Evolutionary conservation across 1,140 invertebrate genomes (phyloP), one percentile per base, ranked within the genome.

Genomic region (Cyclina sinensis): DNA sequence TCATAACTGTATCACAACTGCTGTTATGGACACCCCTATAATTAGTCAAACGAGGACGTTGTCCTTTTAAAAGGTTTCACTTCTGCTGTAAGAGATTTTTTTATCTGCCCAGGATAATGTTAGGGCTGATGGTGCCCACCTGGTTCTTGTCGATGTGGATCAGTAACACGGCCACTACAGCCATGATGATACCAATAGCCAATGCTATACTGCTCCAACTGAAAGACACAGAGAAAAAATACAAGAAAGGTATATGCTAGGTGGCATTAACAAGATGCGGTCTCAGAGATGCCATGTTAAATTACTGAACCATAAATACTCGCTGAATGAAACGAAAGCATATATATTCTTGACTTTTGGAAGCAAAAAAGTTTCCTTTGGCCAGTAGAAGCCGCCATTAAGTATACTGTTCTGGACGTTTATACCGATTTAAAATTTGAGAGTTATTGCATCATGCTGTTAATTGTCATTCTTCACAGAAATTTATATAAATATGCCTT

Each of bases 121-220:
- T 95, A 35, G 96, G 95, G 12, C 92, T 96, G 89, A 95, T 96
- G 95, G 46, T 93, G 0, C 92, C 94, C 27, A 96, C 95, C 12
- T 94, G 93, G 92, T 95, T 96, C 46, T 90, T 96, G 76, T 95
- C 95, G 18, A 96, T 96, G 95, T 96, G 95, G 94, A 96, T 96
- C 68, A 94, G 91, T 59, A 96, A 96, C 92, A 94, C 95, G 5
- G 95, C 96, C 11, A 95, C 95, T 0, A 93, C 95, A 4, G 94
- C 95, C 48, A 95, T 96, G 94, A 95, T 96, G 95, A 90, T 96
- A 5, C 95, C 96, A 0, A 96, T 96, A 35, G 94, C 93, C 0
- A 92, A 94, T 46, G 95, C 95, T 35, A 94, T 96, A 2, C 68
- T 94, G 18, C n/a, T 89, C 24, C 92, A 94, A 74, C 86, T 93